Evolutionary conservation across 2,888 invertebrate species (phyloP), one percentile per base, ranked within the genome.

Genomic region (Ectropis crepuscularia): DNA sequence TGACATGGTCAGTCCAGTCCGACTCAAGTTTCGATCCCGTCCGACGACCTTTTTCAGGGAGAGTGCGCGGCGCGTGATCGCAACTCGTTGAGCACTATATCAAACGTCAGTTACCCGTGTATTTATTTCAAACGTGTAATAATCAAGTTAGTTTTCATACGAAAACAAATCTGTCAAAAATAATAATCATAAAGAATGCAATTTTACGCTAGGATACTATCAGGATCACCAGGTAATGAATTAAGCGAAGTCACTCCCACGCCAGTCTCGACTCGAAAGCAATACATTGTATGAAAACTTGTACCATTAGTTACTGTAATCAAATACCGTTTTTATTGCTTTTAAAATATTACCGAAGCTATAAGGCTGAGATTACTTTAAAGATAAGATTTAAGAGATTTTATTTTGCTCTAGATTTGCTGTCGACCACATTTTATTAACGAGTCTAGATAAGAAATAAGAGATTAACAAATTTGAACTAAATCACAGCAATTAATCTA

Each of bases 201-300:
- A 55, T 57, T 60, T 67, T 63, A 63, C 48, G 65, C 69, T 57
- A 8, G 47, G 51, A 71, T 73, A 70, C 68, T 65, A 60, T 67
- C 59, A 59, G 65, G 54, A 65, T 70, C 71, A 71, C 61, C 72
- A 57, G 57, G 65, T 58, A 59, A 72, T 73, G 62, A 68, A 75
- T 76, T 77, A 67, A 46, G 67, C 46, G 47, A 72, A 65, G 51
- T 45, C 28, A 72, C 71, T 68, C 78, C 76, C 70, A 78, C 79
- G 73, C 73, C 61, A 53, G 45, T 54, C 54, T 55, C 50, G 53
- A 66, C 53, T 63, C 60, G 39, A 62, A 57, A 65, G 53, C 61
- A 65, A 60, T 59, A 59, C 67, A 58, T 61, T 57, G 63, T 67
- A 55, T 57, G 59, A 57, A 57, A 53, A 53, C 61, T 55, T 50